Base-by-base conservation (phyloP, 2,888 invertebrate genomes). In the Melieria crassipennis region DNA sequence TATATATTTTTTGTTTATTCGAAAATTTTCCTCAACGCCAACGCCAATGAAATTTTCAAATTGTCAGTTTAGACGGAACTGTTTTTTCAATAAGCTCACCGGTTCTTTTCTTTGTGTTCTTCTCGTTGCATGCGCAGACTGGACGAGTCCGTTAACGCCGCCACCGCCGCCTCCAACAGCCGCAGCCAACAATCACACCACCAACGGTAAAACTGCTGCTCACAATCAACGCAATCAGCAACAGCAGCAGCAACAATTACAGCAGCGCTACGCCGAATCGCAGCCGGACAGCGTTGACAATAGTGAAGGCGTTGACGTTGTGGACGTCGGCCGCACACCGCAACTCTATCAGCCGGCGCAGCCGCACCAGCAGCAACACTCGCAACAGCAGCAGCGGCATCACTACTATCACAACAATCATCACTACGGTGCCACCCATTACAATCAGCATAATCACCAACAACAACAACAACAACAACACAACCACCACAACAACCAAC, bases 71-170 rank as follows among this genome's bases (percentile, higher is more conserved):
- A 30, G 30, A 30, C 30, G 30, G 30, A 30, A 30, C 30, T 56
- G 52, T 11, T 56, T 56, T 65, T 65, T 46, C 11, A 56, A 65
- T 56, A 56, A 16, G 57, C 13, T 56, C 46, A 1, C 45, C 45
- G 56, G 57, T 47, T 56, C 57, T 55, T 65, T 56, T 48, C 10
- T 63, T 63, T 63, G 13, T 63, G 42, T 5, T 55, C 47, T 42
- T 16, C 42, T 68, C 13, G 6, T 42, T 45, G 13, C 46, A 52
- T 63, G 46, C 46, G 16, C 77, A 86, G 86, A 86, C 80, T 86
- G 86, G 86, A 83, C 85, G 77, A 85, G 85, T 82, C 84, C 86
- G 69, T 81, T 86, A 78, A 84, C 85, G 77, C 83, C 85, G 78
- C 85, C 86, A 74, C 81, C 80, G 73, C 76, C 79, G 69, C 74